Conservation (phyloP, 2,888 invertebrate species). For the Mayetiola destructor region DNA sequence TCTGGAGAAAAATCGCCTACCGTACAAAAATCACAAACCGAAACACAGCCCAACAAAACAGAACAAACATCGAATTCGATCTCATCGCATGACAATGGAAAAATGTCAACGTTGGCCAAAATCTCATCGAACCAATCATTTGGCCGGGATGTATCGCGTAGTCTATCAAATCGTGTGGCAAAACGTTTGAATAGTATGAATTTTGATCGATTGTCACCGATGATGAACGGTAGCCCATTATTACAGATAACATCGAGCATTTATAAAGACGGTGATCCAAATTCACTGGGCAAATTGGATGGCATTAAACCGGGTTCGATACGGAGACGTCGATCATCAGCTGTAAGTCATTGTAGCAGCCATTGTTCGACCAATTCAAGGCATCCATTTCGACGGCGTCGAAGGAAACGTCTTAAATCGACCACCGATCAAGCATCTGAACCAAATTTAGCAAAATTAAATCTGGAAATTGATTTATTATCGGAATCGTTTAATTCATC, state of each 20-base stretch:
- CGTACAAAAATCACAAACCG: background rate
- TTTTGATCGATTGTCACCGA: background rate
- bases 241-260: background rate
- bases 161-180: background rate
- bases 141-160: slow-evolving; percentile 2
- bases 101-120: background rate
- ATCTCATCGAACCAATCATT: background rate
- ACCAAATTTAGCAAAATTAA: slow-evolving; percentile 30
- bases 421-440: slow-evolving; percentile 16
- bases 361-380: slow-evolving; percentile 28
- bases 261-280: slow-evolving; percentile 19
- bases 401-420: slow-evolving; percentile 25
- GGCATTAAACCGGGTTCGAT: slow-evolving; percentile 20
- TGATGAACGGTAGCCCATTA: background rate
- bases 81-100: background rate
- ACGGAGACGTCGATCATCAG: slow-evolving; percentile 32
- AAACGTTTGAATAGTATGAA: background rate
- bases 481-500: slow-evolving; percentile 35
- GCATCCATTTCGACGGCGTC: slow-evolving; percentile 26
- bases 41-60: background rate
- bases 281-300: slow-evolving; percentile 1
- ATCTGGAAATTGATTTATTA: slow-evolving; percentile 43
- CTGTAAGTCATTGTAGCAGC: slow-evolving; percentile 33
- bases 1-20: too few species aligned
- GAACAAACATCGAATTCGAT: background rate